Conservation (phyloP, 2,797 vertebrate genomes). For the Pipistrellus pipistrellus region DNA sequence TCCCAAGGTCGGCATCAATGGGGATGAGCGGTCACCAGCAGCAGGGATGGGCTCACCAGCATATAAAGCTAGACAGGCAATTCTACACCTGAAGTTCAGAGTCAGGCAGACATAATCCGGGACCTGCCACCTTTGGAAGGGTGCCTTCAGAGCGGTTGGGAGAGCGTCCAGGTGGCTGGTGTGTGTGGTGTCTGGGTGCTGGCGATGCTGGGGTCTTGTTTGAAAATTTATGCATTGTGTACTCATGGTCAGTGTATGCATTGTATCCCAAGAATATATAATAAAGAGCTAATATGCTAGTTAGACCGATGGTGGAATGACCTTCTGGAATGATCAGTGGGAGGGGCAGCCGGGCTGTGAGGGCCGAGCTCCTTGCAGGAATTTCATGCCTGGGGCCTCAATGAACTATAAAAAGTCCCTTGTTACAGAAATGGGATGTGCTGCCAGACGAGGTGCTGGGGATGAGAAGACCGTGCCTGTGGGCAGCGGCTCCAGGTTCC, state of each 20-base stretch:
- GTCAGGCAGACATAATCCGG: background rate
- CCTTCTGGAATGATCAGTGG: too few species aligned
- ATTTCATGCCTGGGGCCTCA: too few species aligned
- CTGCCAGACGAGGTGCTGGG: background rate
- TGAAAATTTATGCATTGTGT: accelerated
- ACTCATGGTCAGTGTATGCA: accelerated
- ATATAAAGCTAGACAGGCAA: background rate
- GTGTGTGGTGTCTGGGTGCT: accelerated
- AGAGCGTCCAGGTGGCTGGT: background rate
- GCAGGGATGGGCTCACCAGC: accelerated
- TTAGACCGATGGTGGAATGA: too few species aligned
- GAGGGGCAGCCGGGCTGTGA: too few species aligned
- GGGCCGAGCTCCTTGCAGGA: too few species aligned
- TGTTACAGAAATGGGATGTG: accelerated
- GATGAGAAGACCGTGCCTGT: accelerated
- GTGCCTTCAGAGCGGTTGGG: background rate
- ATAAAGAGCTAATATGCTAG: too few species aligned
- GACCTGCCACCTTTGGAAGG: background rate
- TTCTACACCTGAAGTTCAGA: accelerated
- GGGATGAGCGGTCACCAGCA: background rate
- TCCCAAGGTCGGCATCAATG: accelerated
- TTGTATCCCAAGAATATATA: too few species aligned
- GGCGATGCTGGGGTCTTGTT: background rate
- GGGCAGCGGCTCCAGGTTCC: background rate
- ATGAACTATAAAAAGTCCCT: too few species aligned